Percentiles rank a stretch among this genome's conserved stretches.
phyloP scores from a whole-genome alignment of 2,888 invertebrate genomes.

The Drosophila sordidapex region DNA sequence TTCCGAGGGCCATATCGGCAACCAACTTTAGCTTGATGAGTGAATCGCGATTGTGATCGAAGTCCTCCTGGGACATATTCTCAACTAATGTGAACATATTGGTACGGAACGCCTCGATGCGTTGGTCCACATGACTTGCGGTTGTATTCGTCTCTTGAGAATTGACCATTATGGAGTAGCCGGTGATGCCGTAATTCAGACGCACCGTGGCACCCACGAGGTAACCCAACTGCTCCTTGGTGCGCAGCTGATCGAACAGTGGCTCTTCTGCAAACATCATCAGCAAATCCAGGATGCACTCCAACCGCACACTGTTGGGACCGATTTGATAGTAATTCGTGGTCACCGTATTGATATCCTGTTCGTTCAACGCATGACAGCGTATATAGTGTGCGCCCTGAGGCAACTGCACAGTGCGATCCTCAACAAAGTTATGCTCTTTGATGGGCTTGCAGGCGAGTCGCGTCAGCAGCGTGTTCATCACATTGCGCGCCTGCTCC shows the following conservation, averaged over 20 bases:
- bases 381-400: constrained; percentile 88
- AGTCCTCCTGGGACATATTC: constrained; percentile 87
- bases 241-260: constrained; percentile 93
- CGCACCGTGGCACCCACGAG: constrained; percentile 90
- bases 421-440: constrained; percentile 85
- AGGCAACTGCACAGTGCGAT: constrained; percentile 88
- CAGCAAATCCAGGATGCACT: constrained; percentile 90
- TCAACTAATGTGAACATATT: constrained; percentile 87
- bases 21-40: constrained; percentile 91
- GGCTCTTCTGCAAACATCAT: constrained; percentile 95
- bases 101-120: constrained; percentile 90
- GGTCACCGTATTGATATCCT: constrained; percentile 92
- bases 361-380: constrained; percentile 89
- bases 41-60: constrained; percentile 88
- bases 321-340: constrained; percentile 95
- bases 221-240: constrained; percentile 96
- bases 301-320: constrained; percentile 87
- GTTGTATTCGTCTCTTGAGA: constrained; percentile 91
- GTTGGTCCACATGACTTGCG: constrained; percentile 88
- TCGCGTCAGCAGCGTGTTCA: constrained; percentile 86
- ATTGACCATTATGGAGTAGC: constrained; percentile 91
- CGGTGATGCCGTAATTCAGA: constrained; percentile 91
- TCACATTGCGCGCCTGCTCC: constrained; percentile 87
- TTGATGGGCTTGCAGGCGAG: constrained; percentile 86
- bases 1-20: constrained; percentile 90